Evolutionary conservation across 2,113 vertebrate genomes (phyloP), one percentile per base, ranked within the genome.

Genomic region (Oryctolagus cuniculus): DNA sequence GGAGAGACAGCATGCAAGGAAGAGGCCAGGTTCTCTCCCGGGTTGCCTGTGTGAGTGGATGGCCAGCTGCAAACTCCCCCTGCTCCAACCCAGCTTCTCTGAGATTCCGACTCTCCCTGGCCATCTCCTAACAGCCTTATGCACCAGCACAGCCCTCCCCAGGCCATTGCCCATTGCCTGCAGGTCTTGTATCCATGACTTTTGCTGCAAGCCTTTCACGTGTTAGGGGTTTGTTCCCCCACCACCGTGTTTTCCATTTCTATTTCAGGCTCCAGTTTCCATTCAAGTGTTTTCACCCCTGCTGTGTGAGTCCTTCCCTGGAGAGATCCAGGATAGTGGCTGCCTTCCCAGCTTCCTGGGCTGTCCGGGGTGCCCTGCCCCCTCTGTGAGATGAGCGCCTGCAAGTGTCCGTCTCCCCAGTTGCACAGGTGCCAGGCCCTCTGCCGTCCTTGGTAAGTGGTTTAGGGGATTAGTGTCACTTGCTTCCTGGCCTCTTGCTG

Each of bases 11-110:
- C 29, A 19, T 25, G 24, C 11, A 31, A 22, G 29, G 24, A 49
- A 51, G 36, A 70, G 44, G 6, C 8, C 61, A 49, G 5, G 21
- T 31, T 17, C 53, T 49, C 25, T 38, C 4, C n/a, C 53, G 3
- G 19, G 44, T 31, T 0, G 0, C 19, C 34, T 0, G 6, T 19
- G 17, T 0, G 3, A 19, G 7, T 58, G 55, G 55, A 12, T 58
- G 27, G 51, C 2, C 15, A 19, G 11, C 3, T 21, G 15, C 3
- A 17, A 55, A 69, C 49, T 25, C 64, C 10, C 44, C 25, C 5
- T 4, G 4, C 16, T 31, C 55, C 21, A 58, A 1, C 53, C 17
- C 55, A 67, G 2, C 3, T 36, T 78, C 55, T 24, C 69, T 22
- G 49, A 58, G 22, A 27, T 2, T 29, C 6, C 2, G 25, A 34